These are phyloP conservation scores for Thamnophis sirtalis DNA, from an alignment of 2,113 vertebrate genomes.

Conservation along the genomic window DNA sequence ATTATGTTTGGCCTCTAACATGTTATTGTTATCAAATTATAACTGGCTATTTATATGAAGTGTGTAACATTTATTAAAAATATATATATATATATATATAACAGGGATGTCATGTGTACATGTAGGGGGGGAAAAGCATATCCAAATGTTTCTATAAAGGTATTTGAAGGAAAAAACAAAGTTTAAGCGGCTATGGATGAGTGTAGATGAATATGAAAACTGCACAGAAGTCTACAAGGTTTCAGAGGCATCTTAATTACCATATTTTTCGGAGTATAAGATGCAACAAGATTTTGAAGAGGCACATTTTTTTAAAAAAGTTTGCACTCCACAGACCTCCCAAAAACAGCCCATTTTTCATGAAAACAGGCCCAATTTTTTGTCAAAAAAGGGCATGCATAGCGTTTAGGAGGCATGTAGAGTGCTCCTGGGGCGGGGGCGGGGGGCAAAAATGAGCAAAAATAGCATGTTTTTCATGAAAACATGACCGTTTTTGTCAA, in stretches of 20 bases:
- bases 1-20: neutral
- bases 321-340: too few species aligned
- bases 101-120: neutral
- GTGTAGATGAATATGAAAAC: neutral
- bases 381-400: too few species aligned
- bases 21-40: neutral
- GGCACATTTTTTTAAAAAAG: too few species aligned
- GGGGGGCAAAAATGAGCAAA: too few species aligned
- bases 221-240: neutral
- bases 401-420: too few species aligned
- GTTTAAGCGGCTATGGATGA: neutral
- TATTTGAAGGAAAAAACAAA: neutral
- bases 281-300: too few species aligned
- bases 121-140: neutral
- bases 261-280: too few species aligned
- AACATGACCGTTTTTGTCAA: too few species aligned
- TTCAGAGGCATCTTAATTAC: neutral
- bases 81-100: neutral
- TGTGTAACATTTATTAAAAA: neutral
- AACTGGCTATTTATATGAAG: neutral
- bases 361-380: too few species aligned
- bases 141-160: neutral
- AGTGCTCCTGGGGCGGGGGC: too few species aligned
- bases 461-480: too few species aligned
- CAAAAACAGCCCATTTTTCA: too few species aligned